These are phyloP conservation scores for Drosophila equinoxialis DNA, from an alignment of 1,140 invertebrate species.

Conservation along the genomic window DNA sequence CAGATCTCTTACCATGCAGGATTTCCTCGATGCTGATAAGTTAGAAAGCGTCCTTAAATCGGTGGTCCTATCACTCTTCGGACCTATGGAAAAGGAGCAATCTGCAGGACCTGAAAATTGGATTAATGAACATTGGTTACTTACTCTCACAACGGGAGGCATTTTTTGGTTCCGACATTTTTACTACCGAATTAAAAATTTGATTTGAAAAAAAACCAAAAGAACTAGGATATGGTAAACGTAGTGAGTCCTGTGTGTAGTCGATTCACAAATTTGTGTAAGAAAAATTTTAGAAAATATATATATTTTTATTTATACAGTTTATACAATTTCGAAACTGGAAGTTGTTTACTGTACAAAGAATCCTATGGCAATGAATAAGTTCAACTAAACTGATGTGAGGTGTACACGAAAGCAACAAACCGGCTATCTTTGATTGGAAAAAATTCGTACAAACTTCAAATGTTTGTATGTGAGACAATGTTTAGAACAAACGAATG, in stretches of 20 bases:
- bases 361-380: conserved; percentile 8
- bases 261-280: not conserved
- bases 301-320: not conserved
- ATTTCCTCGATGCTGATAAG: too few relatives aligned
- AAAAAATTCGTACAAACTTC: not conserved
- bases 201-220: too few relatives aligned
- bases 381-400: not conserved
- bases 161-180: not conserved
- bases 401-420: not conserved
- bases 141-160: not conserved
- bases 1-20: too few relatives aligned
- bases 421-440: not conserved
- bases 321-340: conserved; percentile 5
- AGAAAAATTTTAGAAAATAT: not conserved
- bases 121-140: not conserved
- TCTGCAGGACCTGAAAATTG: too few relatives aligned
- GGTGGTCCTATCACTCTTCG: too few relatives aligned
- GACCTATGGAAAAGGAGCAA: too few relatives aligned
- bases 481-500: conserved; percentile 36
- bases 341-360: not conserved
- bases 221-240: too few relatives aligned
- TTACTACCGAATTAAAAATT: not conserved
- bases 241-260: not conserved
- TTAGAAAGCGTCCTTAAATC: too few relatives aligned
- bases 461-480: not conserved